Base-by-base conservation (phyloP, 1,140 invertebrate genomes). In the Heliconius himera region DNA sequence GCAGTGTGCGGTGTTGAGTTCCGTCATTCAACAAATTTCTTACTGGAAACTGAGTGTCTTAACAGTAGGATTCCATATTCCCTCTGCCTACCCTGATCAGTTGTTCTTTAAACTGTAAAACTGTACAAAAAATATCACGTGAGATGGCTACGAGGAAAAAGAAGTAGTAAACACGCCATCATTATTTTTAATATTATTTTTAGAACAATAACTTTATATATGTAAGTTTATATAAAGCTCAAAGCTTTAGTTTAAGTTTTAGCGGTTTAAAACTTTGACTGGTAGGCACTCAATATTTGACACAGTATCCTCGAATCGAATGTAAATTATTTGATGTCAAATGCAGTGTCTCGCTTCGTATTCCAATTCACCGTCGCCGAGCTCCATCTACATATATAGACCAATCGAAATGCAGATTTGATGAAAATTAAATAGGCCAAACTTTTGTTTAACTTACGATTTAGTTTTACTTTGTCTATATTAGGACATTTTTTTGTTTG, bases 301-400 rank as follows among this genome's bases (percentile, higher is more conserved):
- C 26, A 66, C 60, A 66, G 60, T 66, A 66, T 66, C 29, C 60
- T 66, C 29, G 73, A 73, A 73, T 74, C 70, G 46, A 60, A 76
- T 77, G 77, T 76, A 81, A 81, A 78, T 77, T 81, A 81, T 81
- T 81, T 77, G 77, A 81, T 81, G 80, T 75, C 77, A 75, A 81
- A 80, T 73, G 76, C 66, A 77, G 74, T 81, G 77, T 81, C 76
- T 46, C 76, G 46, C 51, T 76, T 77, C 80, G 70, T 77, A 77
- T 77, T 74, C 76, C 79, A 77, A 77, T 71, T 76, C 79, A 54
- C 70, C 76, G 79, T 70, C 51, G n/a, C 75, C 70, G 51, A 74
- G 70, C 46, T 74, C 76, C 38, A 60, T 41, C 73, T 79, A 66
- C 60, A 66, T 66, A 66, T 66, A 66, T 46, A 49, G 60, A 66